Evolutionary conservation across 2,113 vertebrate genomes (phyloP), one percentile per base, ranked within the genome.

Genomic region (Ancistrus triradiatus): DNA sequence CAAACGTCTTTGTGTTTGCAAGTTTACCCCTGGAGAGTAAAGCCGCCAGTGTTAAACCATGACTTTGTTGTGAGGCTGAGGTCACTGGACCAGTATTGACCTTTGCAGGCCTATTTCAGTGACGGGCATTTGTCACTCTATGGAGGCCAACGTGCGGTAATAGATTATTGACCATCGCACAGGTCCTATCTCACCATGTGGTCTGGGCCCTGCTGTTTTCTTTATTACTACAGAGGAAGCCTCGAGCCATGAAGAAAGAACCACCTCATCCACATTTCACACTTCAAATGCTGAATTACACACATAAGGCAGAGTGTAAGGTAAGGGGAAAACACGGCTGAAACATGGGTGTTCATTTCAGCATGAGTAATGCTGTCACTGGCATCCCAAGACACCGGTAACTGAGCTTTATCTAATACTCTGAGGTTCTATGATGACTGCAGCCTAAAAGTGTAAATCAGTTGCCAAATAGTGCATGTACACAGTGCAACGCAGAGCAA

Each of bases 91-190:
- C 77, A 74, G 72, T 71, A 80, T 64, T 89, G 87, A 89, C 87
- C 87, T 88, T 78, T 55, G 55, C 70, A 74, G 81, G 76, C 65
- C 82, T 61, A 83, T 89, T 87, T 87, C 80, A 81, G 74, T 85
- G 83, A 87, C 78, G 74, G 87, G 82, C 85, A 89, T 90, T 89
- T 89, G 87, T 88, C 87, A 88, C 81, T 88, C 81, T 80, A 78
- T 61, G n/a, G 77, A 76, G 81, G 76, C 78, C 77, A 64, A 77
- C 78, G 78, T 73, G 81, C 76, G 44, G 75, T 89, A 86, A 89
- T 88, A 88, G 86, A 88, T 89, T 89, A 90, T 88, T 89, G 88
- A 90, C 87, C 81, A 87, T 74, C 77, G 80, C 78, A 79, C 78
- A 79, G 73, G 83, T 73, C 74, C 78, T 82, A 85, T 87, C 84